Evolutionary conservation across 2,113 vertebrate genomes (phyloP).

Genomic region (Phycodurus eques): DNA sequence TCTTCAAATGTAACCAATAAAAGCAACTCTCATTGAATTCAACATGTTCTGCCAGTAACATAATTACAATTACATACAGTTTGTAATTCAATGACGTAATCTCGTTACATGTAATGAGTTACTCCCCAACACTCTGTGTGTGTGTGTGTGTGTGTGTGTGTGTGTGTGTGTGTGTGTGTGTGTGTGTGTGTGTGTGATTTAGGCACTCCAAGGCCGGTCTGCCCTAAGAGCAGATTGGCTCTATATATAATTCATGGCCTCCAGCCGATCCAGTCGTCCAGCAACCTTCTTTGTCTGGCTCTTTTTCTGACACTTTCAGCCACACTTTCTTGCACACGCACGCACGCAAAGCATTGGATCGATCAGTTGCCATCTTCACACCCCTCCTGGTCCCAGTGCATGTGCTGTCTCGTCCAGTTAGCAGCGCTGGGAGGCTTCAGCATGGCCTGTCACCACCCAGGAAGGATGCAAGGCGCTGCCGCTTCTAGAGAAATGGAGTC

Average conservation of each 20-base stretch:
- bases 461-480: constrained; percentile 62
- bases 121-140: too few relatives aligned
- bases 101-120: too few relatives aligned
- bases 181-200: constrained; percentile 19
- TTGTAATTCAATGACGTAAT: too few relatives aligned
- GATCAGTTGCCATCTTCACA: constrained; percentile 47
- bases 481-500: constrained; percentile 53
- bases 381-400: constrained; percentile 37
- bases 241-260: constrained; percentile 83
- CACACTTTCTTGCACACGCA: constrained; percentile 17
- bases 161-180: background rate
- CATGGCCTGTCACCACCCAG: constrained; percentile 57
- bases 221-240: constrained; percentile 73
- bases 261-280: constrained; percentile 66
- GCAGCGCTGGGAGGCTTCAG: constrained; percentile 50
- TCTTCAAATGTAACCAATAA: too few relatives aligned
- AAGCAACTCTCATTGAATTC: too few relatives aligned
- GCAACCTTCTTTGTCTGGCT: constrained; percentile 37
- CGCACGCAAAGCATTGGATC: constrained; percentile 41
- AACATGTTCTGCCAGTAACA: too few relatives aligned
- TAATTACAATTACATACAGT: too few relatives aligned
- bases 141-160: accelerated
- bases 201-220: constrained; percentile 56
- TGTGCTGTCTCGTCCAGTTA: constrained; percentile 62
- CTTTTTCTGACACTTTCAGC: constrained; percentile 33